Conservation (phyloP, 2,888 invertebrate species). For the Lathronympha strigana region DNA sequence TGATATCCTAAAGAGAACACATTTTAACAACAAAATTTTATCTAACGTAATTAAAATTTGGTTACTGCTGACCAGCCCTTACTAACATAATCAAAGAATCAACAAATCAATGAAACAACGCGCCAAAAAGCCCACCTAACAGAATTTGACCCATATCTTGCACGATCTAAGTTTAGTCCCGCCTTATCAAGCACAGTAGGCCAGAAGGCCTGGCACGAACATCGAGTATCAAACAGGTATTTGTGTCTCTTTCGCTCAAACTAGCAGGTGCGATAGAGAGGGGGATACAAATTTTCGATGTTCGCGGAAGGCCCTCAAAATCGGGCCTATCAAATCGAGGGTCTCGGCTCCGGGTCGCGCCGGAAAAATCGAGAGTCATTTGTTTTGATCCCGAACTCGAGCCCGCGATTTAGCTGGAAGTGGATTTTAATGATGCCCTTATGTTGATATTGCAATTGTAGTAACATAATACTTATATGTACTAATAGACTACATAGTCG, state of each 20-base stretch:
- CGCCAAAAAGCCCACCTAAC: not conserved
- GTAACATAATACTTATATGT: not conserved
- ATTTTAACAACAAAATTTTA: too few species aligned
- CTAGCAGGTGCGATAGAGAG: too few species aligned
- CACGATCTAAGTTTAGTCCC: slow-evolving; percentile 21
- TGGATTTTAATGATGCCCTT: slow-evolving; percentile 10
- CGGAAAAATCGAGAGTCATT: slow-evolving; percentile 42
- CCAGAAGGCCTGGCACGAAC: too few species aligned
- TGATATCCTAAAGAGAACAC: too few species aligned
- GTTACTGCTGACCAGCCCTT: too few species aligned
- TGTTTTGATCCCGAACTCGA: slow-evolving; percentile 29
- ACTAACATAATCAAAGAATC: too few species aligned
- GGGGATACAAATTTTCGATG: too few species aligned
- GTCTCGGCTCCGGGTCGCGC: slow-evolving; percentile 34
- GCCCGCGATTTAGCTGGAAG: slow-evolving; percentile 24
- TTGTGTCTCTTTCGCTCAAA: too few species aligned
- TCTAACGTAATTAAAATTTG: too few species aligned
- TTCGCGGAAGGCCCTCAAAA: too few species aligned
- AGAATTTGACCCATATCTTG: slow-evolving; percentile 9
- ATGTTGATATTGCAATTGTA: not conserved
- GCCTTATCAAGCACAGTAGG: slow-evolving; percentile 2
- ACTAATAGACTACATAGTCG: too few species aligned
- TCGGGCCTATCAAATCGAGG: slow-evolving; percentile 28
- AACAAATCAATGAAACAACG: not conserved
- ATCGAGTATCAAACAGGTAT: too few species aligned